Conservation (phyloP, 2,113 vertebrate species). For the Gymnorhina tibicen region DNA sequence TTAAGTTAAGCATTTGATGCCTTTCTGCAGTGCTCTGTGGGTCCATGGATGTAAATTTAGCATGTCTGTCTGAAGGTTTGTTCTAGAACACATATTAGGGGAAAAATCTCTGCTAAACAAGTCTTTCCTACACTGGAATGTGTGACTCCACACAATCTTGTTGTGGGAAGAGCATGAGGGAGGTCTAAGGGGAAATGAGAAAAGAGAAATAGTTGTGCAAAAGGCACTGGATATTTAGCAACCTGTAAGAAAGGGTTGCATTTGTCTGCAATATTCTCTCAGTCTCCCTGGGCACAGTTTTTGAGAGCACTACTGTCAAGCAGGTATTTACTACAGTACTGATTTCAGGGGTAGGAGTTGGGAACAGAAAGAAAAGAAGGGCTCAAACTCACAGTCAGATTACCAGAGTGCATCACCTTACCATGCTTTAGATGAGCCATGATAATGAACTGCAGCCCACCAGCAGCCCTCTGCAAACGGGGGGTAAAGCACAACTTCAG, state of each 20-base stretch:
- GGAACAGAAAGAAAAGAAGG: background rate
- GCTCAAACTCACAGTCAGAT: background rate
- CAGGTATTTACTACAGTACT: background rate
- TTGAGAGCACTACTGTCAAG: background rate
- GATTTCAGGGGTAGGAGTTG: background rate
- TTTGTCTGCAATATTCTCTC: background rate
- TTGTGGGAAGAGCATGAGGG: background rate
- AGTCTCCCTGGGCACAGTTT: background rate
- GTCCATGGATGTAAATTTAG: background rate
- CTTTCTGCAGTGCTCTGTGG: background rate
- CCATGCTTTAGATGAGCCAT: background rate
- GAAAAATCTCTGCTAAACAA: background rate
- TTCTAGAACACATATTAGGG: background rate
- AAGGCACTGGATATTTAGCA: background rate
- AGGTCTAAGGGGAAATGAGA: background rate
- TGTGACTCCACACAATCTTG: background rate
- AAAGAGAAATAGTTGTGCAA: background rate
- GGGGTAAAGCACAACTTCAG: background rate
- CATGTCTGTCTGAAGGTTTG: background rate
- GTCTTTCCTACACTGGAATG: background rate
- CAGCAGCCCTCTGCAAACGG: background rate
- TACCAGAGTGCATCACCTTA: background rate
- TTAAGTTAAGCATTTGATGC: background rate
- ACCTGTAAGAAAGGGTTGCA: background rate
- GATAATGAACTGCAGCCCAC: background rate